phyloP scores from a whole-genome alignment of 2,113 vertebrate genomes.

The Amblyopsis rosae region DNA sequence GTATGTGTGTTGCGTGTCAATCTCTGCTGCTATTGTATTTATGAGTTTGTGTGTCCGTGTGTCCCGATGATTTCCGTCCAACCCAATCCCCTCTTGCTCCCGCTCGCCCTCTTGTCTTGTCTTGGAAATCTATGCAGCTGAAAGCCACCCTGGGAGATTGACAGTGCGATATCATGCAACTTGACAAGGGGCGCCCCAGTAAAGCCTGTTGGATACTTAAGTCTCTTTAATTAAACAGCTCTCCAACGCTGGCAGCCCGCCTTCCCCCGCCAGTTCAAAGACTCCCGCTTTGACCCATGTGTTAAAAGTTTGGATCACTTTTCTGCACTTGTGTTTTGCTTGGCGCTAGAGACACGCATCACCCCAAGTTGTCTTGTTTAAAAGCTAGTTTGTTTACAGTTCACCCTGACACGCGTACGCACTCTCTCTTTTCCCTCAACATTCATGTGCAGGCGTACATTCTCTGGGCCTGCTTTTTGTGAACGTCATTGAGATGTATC shows the following conservation, averaged over 20 bases:
- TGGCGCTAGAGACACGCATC: slow-evolving; percentile 68
- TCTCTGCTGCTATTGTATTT: too few relatives aligned
- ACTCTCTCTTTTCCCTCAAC: too few relatives aligned
- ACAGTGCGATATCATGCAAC: slow-evolving; percentile 67
- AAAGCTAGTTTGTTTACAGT: slow-evolving; percentile 81
- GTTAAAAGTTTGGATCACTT: slow-evolving; percentile 80
- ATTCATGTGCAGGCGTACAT: too few relatives aligned
- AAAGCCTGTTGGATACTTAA: slow-evolving; percentile 67
- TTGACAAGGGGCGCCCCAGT: slow-evolving; percentile 64
- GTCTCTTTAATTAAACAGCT: slow-evolving; percentile 80
- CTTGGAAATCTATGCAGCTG: slow-evolving; percentile 56
- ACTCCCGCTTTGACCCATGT: slow-evolving; percentile 74
- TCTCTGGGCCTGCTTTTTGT: too few relatives aligned
- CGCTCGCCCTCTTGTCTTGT: slow-evolving; percentile 45
- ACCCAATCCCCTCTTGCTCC: not conserved
- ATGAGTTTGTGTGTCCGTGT: too few relatives aligned
- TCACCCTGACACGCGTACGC: slow-evolving; percentile 40
- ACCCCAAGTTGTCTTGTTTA: slow-evolving; percentile 80
- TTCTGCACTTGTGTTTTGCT: slow-evolving; percentile 78
- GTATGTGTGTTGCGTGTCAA: too few relatives aligned
- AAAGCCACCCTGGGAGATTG: slow-evolving; percentile 53
- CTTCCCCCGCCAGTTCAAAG: slow-evolving; percentile 74
- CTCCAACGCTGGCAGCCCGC: slow-evolving; percentile 49
- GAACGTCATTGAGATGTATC: too few relatives aligned
- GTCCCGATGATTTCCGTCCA: too few relatives aligned